Base-by-base conservation (phyloP, 2,888 invertebrate species). In the Eristalinus aeneus region DNA sequence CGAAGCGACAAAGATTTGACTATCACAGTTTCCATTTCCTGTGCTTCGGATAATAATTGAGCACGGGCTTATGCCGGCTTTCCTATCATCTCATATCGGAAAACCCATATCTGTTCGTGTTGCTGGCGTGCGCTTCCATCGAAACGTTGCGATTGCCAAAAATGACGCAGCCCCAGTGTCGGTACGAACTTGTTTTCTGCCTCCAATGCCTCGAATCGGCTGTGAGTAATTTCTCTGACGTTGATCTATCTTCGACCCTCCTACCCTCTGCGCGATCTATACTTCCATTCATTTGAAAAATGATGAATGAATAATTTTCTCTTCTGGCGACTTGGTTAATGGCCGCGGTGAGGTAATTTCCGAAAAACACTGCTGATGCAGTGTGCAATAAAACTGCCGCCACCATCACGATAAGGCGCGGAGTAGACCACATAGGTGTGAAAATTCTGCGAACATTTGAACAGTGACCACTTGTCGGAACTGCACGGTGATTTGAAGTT, bases 231-330 rank as follows among this genome's bases (percentile, higher is more conserved):
- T 39, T 36, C 27, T 36, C 39, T 69, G 68, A 68, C 68, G 69
- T 69, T 58, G 39, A 69, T 58, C 12, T 12, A 36, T 58, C 16
- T 23, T n/a, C 27, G 12, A 11, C 5, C 16, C 16, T n/a, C 34
- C 34, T 34, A 34, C 34, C 34, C 34, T 8, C 9, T 9, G 34
- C 8, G 0, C n/a, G 46, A 46, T 46, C 46, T 46, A 46, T 46
- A 46, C 16, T 46, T 69, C 58, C 58, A 58, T 39, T 69, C 36
- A 58, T 69, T 69, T 69, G 27, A 69, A 36, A 46, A 46, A 69
- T n/a, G 36, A 10, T 36, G 34, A 69, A 58, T 69, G 69, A 58
- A 69, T 69, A 69, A 69, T 58, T 58, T 36, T 58, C 22, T 36
- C 27, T 69, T 58, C 36, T 69, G 36, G 22, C 22, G 36, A 20